Evolutionary conservation across 2,888 invertebrate genomes (phyloP).

Genomic region (Cylloceria caligata): DNA sequence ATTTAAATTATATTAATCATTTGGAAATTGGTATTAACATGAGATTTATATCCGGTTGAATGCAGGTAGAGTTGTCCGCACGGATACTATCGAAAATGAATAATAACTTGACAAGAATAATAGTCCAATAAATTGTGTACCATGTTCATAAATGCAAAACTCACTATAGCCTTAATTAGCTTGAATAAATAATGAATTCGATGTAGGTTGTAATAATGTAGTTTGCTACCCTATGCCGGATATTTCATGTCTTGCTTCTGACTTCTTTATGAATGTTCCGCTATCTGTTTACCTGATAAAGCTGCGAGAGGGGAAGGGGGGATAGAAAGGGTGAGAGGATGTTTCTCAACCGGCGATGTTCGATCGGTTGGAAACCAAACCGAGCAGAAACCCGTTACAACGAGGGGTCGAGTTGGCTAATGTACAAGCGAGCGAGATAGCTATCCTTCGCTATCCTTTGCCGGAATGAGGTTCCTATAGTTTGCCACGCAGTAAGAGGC

Average conservation of each 20-base stretch:
- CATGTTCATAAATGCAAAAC: slow-evolving; percentile 22
- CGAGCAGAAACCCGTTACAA: slow-evolving; percentile 75
- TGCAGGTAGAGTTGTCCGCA: background rate
- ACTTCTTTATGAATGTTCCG: slow-evolving; percentile 81
- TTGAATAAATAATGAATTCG: slow-evolving; percentile 58
- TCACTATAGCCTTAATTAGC: slow-evolving; percentile 50
- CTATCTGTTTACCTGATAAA: slow-evolving; percentile 80
- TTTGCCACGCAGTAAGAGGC: slow-evolving; percentile 35
- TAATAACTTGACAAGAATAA: slow-evolving; percentile 3
- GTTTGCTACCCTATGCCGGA: slow-evolving; percentile 38
- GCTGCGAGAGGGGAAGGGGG: slow-evolving; percentile 37
- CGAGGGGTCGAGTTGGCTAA: slow-evolving; percentile 74
- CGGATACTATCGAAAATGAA: background rate
- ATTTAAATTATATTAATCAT: too few relatives aligned
- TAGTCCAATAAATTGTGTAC: background rate
- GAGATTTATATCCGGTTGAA: background rate
- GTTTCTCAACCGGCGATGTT: slow-evolving; percentile 73
- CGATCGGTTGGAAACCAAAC: slow-evolving; percentile 82
- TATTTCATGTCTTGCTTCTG: slow-evolving; percentile 70
- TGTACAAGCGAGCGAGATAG: slow-evolving; percentile 68
- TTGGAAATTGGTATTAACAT: too few relatives aligned
- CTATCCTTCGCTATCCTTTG: slow-evolving; percentile 52
- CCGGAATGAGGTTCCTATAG: slow-evolving; percentile 33
- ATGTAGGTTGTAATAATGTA: slow-evolving; percentile 51
- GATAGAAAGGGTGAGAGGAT: slow-evolving; percentile 55